Conservation (phyloP, 2,797 vertebrate genomes). For the Podarcis siculus region DNA sequence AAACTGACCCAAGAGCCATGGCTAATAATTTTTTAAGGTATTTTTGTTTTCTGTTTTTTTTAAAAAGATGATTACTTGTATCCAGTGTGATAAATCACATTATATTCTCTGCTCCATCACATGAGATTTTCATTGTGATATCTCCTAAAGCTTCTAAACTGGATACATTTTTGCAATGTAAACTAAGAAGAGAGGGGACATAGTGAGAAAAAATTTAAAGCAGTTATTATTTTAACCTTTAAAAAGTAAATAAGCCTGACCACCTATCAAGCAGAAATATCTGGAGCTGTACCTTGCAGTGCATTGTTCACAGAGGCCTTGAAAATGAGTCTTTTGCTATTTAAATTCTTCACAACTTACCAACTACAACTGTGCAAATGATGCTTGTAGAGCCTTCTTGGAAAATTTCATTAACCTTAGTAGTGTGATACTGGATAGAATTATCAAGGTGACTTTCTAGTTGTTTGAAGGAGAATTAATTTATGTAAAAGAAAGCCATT, state of each 20-base stretch:
- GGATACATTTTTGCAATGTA: not conserved
- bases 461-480: conserved; percentile 34
- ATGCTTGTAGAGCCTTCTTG: conserved; percentile 4
- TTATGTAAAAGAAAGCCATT: conserved; percentile 42
- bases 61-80: too few species aligned
- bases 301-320: not conserved
- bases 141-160: too few species aligned
- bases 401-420: not conserved
- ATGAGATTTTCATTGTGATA: too few species aligned
- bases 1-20: too few species aligned
- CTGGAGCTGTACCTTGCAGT: not conserved
- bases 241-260: not conserved
- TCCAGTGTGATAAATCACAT: too few species aligned
- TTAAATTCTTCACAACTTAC: conserved; percentile 11
- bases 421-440: not conserved
- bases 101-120: too few species aligned
- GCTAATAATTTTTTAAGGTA: too few species aligned
- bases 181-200: not conserved
- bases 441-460: conserved; percentile 19
- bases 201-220: not conserved
- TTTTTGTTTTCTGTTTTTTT: too few species aligned
- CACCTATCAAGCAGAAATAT: not conserved
- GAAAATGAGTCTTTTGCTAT: conserved; percentile 3
- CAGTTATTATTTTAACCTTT: not conserved
- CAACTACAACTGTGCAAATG: not conserved